Conservation (phyloP, 2,113 vertebrate genomes). For the Piprites chloris region DNA sequence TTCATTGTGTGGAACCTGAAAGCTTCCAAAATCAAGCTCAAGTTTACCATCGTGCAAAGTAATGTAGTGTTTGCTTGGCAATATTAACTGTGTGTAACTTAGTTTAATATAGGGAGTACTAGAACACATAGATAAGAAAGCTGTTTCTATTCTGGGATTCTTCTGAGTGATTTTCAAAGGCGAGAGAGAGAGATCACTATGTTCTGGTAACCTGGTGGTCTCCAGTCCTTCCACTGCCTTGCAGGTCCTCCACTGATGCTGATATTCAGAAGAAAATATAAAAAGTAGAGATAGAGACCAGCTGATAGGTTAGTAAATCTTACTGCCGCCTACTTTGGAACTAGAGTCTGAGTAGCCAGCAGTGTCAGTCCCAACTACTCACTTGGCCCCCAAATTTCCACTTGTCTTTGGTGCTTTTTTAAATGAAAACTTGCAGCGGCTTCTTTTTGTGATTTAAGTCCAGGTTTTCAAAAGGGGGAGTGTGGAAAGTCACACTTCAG, state of each 20-base stretch:
- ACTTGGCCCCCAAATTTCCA: background rate
- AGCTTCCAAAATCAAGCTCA: background rate
- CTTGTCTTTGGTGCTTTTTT: background rate
- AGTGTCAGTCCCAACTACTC: background rate
- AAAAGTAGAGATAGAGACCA: background rate
- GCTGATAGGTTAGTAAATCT: background rate
- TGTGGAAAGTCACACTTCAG: background rate
- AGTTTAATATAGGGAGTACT: background rate
- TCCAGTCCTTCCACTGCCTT: background rate
- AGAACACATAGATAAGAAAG: background rate
- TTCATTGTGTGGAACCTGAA: background rate
- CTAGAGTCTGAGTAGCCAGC: background rate
- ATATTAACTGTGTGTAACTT: background rate
- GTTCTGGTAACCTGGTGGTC: background rate
- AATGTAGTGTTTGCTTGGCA: background rate
- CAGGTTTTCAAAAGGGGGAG: background rate
- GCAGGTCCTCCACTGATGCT: background rate
- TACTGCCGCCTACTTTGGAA: background rate
- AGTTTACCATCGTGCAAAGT: background rate
- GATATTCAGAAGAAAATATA: background rate
- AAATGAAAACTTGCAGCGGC: background rate
- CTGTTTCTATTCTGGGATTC: background rate
- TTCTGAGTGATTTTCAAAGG: background rate
- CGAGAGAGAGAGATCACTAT: background rate
- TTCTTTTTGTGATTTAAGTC: background rate